Evolutionary conservation across 2,113 vertebrate species (phyloP).

Genomic region (Pyrgilauda ruficollis): DNA sequence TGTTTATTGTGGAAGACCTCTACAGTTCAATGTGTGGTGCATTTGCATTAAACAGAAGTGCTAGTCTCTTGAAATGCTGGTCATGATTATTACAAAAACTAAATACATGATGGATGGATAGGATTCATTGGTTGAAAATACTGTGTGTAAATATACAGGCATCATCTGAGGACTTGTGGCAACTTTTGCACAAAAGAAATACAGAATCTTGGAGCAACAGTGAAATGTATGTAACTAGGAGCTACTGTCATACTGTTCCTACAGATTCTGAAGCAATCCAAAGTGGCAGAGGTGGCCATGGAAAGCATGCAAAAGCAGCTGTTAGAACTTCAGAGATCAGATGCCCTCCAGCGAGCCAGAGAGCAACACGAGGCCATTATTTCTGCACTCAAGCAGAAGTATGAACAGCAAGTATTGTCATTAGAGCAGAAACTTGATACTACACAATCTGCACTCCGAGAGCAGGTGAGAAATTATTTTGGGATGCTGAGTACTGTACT

Average conservation of each 20-base stretch:
- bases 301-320: constrained; percentile 93
- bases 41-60: neutral
- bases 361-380: constrained; percentile 88
- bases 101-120: neutral
- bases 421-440: constrained; percentile 84
- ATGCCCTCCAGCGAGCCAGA: constrained; percentile 82
- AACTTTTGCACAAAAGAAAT: neutral
- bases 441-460: constrained; percentile 71
- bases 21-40: neutral
- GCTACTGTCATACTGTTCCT: neutral
- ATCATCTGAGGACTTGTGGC: neutral
- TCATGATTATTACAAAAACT: neutral
- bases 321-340: constrained; percentile 85
- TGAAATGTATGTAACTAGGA: neutral
- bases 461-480: constrained; percentile 79
- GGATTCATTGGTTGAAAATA: neutral
- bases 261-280: constrained; percentile 84
- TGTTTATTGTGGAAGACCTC: neutral
- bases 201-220: neutral
- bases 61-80: neutral
- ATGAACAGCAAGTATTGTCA: constrained; percentile 77
- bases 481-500: neutral
- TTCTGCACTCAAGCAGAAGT: constrained; percentile 79
- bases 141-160: neutral
- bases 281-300: constrained; percentile 84